Evolutionary conservation across 2,113 vertebrate genomes (phyloP).

Genomic region (Pica pica): DNA sequence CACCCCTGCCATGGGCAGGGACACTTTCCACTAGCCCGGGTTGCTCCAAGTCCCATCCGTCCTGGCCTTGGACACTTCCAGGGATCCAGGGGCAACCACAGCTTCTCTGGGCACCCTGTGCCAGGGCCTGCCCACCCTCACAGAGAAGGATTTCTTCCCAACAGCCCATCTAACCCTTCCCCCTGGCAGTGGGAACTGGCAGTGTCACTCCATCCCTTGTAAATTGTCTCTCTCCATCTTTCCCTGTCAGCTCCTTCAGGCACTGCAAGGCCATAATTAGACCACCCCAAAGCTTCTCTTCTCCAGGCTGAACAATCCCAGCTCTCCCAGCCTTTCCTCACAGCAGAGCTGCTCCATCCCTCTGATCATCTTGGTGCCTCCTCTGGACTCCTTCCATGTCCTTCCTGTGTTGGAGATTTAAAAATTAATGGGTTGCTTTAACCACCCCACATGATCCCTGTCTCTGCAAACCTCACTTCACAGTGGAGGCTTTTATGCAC

Average conservation of each 20-base stretch:
- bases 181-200: neutral
- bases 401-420: neutral
- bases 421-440: neutral
- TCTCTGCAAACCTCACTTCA: neutral
- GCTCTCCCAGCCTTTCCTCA: fast-evolving
- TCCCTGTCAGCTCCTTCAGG: neutral
- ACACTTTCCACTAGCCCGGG: fast-evolving
- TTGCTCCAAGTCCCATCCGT: fast-evolving
- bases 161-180: no score
- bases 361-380: neutral
- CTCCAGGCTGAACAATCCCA: neutral
- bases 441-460: neutral
- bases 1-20: neutral
- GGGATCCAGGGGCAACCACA: neutral
- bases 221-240: neutral
- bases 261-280: fast-evolving
- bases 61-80: neutral
- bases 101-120: neutral
- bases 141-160: neutral
- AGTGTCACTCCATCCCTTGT: neutral
- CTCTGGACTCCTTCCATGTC: neutral
- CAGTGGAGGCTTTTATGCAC: neutral
- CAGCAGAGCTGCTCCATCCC: neutral
- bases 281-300: neutral
- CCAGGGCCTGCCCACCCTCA: neutral